Base-by-base conservation (phyloP, 2,888 invertebrate genomes). In the Lypha dubia region DNA sequence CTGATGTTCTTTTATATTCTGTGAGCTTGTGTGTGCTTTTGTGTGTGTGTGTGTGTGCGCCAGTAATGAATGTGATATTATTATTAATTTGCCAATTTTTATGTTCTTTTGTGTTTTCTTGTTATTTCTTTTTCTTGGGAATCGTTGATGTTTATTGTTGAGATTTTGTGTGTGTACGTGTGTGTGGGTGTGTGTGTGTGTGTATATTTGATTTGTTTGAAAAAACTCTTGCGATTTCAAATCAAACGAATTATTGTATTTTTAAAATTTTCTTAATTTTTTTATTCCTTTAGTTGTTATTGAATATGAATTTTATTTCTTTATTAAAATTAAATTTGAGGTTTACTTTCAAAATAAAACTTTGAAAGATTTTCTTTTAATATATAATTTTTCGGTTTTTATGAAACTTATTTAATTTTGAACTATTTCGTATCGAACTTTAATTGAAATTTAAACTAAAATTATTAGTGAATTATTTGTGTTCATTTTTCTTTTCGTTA, bases 11-110 rank as follows among this genome's bases (percentile, higher is more conserved):
- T 28, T 28, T 15, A 49, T 2, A 8, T 28, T 28, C 7, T n/a
- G 3, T 15, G 2, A 41, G 1, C 0, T 13, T 15, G 15, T 41
- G 41, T 13, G 41, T 41, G 41, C 1, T 13, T 38, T 8, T 38
- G 38, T 38, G 7, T 38, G 7, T 41, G 3, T 15, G 15, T 8
- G n/a, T 8, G 56, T n/a, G 6, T 15, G 15, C 24, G 15, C 3
- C 13, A 7, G 6, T 9, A 7, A 63, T 46, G 56, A 24, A 44
- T 73, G 46, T 46, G 32, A 17, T 53, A 77, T 38, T 28, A 28
- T 73, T 73, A 73, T 73, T 73, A 73, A 73, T 73, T 73, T 73
- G 71, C 63, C 63, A 60, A 35, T 41, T 41, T 70, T 24, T 44
- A 15, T 51, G 35, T 24, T 20, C 17, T 46, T 8, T 6, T 2